Evolutionary conservation across 2,113 vertebrate species (phyloP), one percentile per base, ranked within the genome.

Genomic region (Pithys albifrons): DNA sequence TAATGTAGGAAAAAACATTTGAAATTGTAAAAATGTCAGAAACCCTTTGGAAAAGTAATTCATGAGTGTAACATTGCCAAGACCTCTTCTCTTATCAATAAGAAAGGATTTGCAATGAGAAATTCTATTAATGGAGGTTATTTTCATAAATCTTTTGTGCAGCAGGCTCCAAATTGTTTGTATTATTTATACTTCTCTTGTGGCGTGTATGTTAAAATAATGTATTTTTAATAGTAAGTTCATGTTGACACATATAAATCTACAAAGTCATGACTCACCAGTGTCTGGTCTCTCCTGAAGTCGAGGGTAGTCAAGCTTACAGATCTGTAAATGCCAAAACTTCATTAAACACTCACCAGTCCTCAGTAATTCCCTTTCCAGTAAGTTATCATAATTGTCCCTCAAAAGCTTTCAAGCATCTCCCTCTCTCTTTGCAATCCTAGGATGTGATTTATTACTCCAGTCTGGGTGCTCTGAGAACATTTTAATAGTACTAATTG

Each of bases 401-500:
- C 89, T 76, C 49, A 80, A 71, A 85, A 85, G 62, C 62, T 92
- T 92, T 65, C 78, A 62, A 45, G 72, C 45, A 74, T 76, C 69
- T 83, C 57, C 52, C 41, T 57, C 28, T 94, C 49, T 66, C 52
- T 80, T 80, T 90, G 10, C 78, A 85, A 43, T 75, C 41, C 45
- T 58, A 43, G 76, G 66, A 91, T 62, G 70, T 88, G 89, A 95
- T 95, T 95, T 88, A 96, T 94, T 70, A 37, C 61, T 81, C 49
- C 79, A 64, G 76, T 19, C 75, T 70, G 75, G 37, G 67, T 93
- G 76, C 23, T 12, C 72, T 78, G 77, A 95, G 59, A 95, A 82
- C 74, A 92, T 94, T 90, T 71, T 85, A 91, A 97, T 89, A 80
- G 89, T 85, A 85, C 73, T 95, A 96, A 96, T 96, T 97, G 88